These are phyloP conservation scores for Meleagris gallopavo DNA, from an alignment of 2,113 vertebrate species.

Conservation along the genomic window DNA sequence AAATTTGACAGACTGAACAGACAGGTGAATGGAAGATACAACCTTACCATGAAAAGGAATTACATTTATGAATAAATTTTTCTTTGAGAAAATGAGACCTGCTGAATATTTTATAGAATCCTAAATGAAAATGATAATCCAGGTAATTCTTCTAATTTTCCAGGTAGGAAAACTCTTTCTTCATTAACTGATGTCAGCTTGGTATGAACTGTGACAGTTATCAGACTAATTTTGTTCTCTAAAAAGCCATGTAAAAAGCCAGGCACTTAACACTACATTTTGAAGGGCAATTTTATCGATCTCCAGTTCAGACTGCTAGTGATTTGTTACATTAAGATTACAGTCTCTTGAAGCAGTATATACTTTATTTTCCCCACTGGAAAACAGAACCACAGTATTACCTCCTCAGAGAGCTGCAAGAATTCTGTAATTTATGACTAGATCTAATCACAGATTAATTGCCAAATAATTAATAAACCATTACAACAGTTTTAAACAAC, in stretches of 20 bases:
- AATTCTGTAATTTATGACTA: neutral
- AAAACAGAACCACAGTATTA: neutral
- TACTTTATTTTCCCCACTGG: neutral
- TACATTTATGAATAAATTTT: neutral
- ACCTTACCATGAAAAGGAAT: neutral
- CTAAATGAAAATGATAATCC: neutral
- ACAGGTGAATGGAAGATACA: neutral
- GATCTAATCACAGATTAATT: neutral
- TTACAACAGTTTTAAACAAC: neutral
- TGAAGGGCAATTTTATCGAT: neutral
- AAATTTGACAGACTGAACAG: neutral
- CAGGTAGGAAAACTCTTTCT: neutral
- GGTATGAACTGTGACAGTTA: neutral
- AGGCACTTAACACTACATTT: neutral
- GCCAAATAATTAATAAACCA: neutral
- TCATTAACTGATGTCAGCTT: neutral
- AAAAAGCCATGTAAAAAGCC: neutral
- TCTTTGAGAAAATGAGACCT: neutral
- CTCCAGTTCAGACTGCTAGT: neutral
- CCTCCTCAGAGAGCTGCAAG: neutral
- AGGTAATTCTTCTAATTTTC: neutral
- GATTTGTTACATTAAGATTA: neutral
- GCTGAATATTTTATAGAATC: neutral
- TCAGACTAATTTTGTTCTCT: conserved; percentile 14
- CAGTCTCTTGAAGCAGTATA: neutral